Conservation (phyloP, 2,113 vertebrate species). For the Mustela lutreola region DNA sequence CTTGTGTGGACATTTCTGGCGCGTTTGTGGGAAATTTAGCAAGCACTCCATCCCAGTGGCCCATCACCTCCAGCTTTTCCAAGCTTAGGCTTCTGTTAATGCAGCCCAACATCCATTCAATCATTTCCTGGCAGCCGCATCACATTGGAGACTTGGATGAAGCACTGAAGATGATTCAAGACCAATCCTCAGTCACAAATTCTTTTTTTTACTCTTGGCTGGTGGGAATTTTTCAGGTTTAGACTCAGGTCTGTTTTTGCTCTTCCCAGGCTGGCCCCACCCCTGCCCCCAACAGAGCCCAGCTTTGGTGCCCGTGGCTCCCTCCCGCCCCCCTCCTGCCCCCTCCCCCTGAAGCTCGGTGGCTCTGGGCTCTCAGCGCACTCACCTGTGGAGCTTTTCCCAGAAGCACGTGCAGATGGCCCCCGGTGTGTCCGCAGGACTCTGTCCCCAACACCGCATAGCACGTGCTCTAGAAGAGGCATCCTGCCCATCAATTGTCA, state of each 20-base stretch:
- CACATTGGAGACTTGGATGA: background rate
- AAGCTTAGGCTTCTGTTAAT: background rate
- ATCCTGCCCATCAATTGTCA: too few species aligned
- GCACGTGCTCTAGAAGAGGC: background rate
- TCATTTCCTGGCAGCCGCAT: background rate
- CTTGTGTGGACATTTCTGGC: background rate
- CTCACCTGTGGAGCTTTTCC: background rate
- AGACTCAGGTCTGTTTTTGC: background rate
- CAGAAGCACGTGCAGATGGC: background rate
- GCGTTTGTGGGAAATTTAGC: background rate
- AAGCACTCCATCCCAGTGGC: background rate
- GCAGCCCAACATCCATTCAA: background rate
- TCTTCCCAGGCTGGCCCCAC: background rate
- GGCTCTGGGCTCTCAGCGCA: fast-evolving
- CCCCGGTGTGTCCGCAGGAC: background rate
- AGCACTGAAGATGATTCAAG: background rate
- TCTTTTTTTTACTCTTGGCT: background rate
- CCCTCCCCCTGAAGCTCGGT: background rate
- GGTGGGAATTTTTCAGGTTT: background rate
- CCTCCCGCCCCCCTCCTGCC: background rate
- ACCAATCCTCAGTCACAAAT: background rate
- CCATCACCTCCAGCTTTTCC: background rate
- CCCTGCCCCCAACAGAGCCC: too few species aligned
- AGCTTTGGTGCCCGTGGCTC: background rate
- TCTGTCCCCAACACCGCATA: too few species aligned